A percentile compares a stretch with the other conserved stretches of the same genome.
Evolutionary conservation across 2,888 invertebrate genomes (phyloP).

Genomic region (Chouioia cunea): DNA sequence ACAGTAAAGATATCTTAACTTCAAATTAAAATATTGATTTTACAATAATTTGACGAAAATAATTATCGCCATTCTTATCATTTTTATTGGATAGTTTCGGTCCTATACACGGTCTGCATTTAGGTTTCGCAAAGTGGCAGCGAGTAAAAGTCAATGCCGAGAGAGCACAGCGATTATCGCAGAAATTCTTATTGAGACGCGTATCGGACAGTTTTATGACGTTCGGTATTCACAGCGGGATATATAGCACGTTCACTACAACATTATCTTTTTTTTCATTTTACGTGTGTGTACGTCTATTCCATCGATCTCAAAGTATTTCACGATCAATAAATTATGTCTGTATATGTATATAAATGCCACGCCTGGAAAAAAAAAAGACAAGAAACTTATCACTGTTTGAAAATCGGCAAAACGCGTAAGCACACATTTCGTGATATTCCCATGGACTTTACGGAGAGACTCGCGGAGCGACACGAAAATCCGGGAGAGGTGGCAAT

Average conservation of each 20-base stretch:
- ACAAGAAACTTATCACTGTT: too few species aligned
- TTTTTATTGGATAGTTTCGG: background rate
- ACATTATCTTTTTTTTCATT: slow-evolving; percentile 18
- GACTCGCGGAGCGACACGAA: slow-evolving; percentile 20
- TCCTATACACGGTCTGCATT: background rate
- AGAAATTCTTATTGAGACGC: slow-evolving; percentile 14
- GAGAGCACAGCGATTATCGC: slow-evolving; percentile 15
- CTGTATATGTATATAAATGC: too few species aligned
- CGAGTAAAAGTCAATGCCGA: slow-evolving; percentile 37
- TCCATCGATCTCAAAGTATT: slow-evolving; percentile 16
- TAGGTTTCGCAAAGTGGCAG: background rate
- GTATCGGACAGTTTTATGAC: slow-evolving; percentile 38
- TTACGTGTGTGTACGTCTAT: slow-evolving; percentile 2
- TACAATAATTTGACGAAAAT: slow-evolving; percentile 28
- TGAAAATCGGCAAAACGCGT: too few species aligned
- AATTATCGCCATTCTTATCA: slow-evolving; percentile 2
- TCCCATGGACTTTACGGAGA: too few species aligned
- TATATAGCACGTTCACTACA: background rate
- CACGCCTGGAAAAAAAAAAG: too few species aligned
- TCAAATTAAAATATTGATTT: too few species aligned
- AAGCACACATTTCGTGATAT: too few species aligned
- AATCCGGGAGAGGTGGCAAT: slow-evolving; percentile 12
- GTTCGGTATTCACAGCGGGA: background rate
- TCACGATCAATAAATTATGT: slow-evolving; percentile 12
- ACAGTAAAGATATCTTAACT: too few species aligned